Base-by-base conservation (phyloP, 1,140 invertebrate species). In the Onthophagus taurus region DNA sequence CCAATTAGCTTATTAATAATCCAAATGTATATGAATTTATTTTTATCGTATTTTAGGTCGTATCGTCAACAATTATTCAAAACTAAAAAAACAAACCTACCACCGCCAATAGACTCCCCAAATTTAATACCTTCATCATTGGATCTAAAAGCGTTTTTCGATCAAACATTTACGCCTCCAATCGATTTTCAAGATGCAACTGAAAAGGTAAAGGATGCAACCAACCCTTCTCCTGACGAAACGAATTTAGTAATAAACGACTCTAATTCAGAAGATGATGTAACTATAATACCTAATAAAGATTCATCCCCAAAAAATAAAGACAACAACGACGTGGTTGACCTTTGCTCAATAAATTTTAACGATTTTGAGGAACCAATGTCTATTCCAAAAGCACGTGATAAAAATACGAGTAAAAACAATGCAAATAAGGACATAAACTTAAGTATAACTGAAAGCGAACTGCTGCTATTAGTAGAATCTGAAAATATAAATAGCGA, bases 111-210 rank as follows among this genome's bases (percentile, higher is more conserved):
- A 18, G 26, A 21, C 20, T 18, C 31, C 16, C 19, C 37, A 12
- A 18, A 36, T n/a, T n/a, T 36, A 19, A 20, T 36, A n/a, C 12
- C 12, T 36, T 17, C 34, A 1, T 20, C 34, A 1, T n/a, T n/a
- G n/a, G 18, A 36, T 11, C 18, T 13, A 8, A 20, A 17, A 4
- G 11, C 43, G 3, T 38, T 20, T 29, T 42, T 51, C 13, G 24
- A 45, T 29, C 26, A 44, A 29, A 46, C 39, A 6, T 33, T 50
- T 14, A 29, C 26, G 16, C 49, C 49, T 8, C 38, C 49, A n/a
- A 12, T 24, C 39, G 48, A 48, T 39, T 52, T 52, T 29, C 45
- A 50, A 42, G 51, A 47, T 39, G 31, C n/a, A 14, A 39, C 16
- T 44, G 19, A 6, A 6, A 30, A 14, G 7, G 11, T 12, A 2